phyloP scores from a whole-genome alignment of 2,888 invertebrate genomes.

The Phaedon cochleariae region DNA sequence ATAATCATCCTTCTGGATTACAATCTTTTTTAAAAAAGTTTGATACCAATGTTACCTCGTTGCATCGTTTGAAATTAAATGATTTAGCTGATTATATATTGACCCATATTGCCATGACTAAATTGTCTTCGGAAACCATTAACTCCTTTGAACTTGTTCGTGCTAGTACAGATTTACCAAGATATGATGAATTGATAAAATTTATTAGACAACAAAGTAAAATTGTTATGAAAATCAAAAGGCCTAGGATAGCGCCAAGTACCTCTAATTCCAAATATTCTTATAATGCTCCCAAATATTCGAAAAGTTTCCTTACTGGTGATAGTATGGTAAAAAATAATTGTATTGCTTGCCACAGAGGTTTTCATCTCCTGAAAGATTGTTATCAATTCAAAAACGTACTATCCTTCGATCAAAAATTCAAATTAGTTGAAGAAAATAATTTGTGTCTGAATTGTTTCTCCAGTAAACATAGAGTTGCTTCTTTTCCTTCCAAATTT shows the following conservation, averaged over 20 bases:
- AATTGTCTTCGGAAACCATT: too few species aligned
- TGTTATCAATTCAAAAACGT: conserved; percentile 2
- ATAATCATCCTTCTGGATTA: too few species aligned
- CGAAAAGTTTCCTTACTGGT: background rate
- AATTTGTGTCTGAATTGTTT: conserved; percentile 21
- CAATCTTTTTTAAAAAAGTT: too few species aligned
- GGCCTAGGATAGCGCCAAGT: too few species aligned
- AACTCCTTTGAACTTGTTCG: too few species aligned
- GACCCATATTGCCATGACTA: too few species aligned
- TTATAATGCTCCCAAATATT: background rate
- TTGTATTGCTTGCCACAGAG: conserved; percentile 13
- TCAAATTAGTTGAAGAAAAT: conserved; percentile 12
- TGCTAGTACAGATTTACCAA: background rate
- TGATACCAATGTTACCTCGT: background rate
- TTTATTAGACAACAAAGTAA: too few species aligned
- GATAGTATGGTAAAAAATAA: background rate
- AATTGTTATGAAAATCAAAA: too few species aligned
- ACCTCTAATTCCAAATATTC: too few species aligned
- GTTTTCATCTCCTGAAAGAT: conserved; percentile 17
- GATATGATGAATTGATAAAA: background rate
- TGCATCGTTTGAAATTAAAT: background rate
- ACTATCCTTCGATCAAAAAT: conserved; percentile 8
- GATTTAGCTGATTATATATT: background rate
- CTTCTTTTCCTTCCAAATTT: conserved; percentile 9
- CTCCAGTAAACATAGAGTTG: conserved; percentile 7